Percentiles rank a stretch among this genome's conserved stretches.
phyloP scores from a whole-genome alignment of 2,888 invertebrate species.

The Amphiduros pacificus region DNA sequence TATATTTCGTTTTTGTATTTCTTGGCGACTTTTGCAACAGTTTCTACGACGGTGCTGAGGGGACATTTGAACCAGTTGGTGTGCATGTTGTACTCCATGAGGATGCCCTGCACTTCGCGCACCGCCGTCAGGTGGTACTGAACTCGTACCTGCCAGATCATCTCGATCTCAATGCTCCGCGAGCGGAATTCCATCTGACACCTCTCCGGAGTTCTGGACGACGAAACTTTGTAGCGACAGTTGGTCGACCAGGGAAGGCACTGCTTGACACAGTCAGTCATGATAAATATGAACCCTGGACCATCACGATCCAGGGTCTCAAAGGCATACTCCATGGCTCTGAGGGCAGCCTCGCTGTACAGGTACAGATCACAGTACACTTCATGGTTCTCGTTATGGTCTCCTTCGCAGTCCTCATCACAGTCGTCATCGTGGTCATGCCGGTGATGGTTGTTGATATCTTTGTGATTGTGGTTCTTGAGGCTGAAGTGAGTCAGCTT shows the following conservation, averaged over 20 bases:
- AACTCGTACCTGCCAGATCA: constrained; percentile 30
- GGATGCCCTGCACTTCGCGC: constrained; percentile 19
- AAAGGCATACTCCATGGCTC: constrained; percentile 22
- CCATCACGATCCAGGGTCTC: constrained; percentile 27
- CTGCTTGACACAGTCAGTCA: constrained; percentile 24
- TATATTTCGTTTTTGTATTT: constrained; percentile 9
- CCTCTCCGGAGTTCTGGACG: constrained; percentile 25
- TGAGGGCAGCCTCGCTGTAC: background rate
- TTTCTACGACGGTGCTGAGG: constrained; percentile 25
- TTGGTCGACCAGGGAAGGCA: constrained; percentile 26
- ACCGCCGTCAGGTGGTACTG: constrained; percentile 19
- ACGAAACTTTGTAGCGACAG: constrained; percentile 29
- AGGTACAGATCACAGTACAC: constrained; percentile 12
- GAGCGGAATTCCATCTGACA: constrained; percentile 23
- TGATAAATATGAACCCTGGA: constrained; percentile 30
- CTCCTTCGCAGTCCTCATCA: no score
- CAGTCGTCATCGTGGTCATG: background rate
- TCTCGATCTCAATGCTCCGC: constrained; percentile 27
- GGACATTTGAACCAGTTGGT: constrained; percentile 30
- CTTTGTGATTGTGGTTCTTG: background rate
- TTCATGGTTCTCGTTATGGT: constrained; percentile 2
- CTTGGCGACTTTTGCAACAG: constrained; percentile 20
- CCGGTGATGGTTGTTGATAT: background rate
- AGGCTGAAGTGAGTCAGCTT: constrained; percentile 12
- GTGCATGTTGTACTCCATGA: constrained; percentile 21